Evolutionary conservation across 2,797 vertebrate species (phyloP).

Genomic region (Falco concolor): DNA sequence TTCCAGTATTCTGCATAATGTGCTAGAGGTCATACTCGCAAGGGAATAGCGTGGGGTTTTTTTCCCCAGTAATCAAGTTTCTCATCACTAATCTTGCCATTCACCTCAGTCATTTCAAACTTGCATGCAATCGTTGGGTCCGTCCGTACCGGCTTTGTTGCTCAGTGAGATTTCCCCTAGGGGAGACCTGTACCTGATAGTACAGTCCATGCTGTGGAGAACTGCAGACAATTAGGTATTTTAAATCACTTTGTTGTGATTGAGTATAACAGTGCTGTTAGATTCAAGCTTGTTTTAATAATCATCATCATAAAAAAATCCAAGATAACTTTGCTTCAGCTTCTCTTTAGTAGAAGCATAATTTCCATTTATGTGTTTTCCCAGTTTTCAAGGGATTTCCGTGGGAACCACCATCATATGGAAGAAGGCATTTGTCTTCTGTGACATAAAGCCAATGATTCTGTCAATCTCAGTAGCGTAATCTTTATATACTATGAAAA

Average conservation of each 20-base stretch:
- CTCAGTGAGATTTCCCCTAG: background rate
- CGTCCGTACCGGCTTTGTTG: background rate
- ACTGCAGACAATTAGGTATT: background rate
- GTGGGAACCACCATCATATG: background rate
- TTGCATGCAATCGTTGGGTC: background rate
- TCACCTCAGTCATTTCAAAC: background rate
- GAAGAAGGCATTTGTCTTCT: background rate
- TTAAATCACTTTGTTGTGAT: background rate
- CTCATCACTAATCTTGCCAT: background rate
- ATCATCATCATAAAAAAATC: background rate
- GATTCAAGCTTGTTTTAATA: background rate
- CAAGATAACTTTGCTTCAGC: background rate
- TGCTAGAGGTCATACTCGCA: background rate
- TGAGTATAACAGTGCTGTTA: background rate
- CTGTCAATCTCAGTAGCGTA: background rate
- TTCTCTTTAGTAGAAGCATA: background rate
- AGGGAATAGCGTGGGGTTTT: background rate
- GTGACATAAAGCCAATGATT: conserved; percentile 1
- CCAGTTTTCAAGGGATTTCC: background rate
- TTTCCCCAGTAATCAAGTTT: background rate
- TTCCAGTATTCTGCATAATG: background rate
- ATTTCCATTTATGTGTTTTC: background rate
- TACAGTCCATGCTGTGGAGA: background rate
- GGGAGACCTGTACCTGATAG: rapidly evolving
- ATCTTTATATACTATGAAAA: background rate